Evolutionary conservation across 2,113 vertebrate species (phyloP), one percentile per base, ranked within the genome.

Genomic region (Oreochromis tanganicae): DNA sequence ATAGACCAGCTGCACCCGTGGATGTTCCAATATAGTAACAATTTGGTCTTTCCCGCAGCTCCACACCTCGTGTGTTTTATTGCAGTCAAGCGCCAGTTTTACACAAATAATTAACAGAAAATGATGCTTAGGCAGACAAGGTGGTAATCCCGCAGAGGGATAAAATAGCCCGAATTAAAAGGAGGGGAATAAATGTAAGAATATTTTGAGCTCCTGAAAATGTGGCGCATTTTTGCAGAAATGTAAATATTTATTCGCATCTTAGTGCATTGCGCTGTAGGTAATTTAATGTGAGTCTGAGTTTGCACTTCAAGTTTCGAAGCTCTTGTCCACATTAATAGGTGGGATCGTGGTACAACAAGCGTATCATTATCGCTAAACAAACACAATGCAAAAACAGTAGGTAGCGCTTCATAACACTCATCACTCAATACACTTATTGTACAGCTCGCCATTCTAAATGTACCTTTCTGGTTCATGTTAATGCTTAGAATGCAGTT

Each of bases 1-100:
- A 96, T 96, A 96, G 95, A 61, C 12, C 90, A 21, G 91, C 93
- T 85, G 92, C 93, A 90, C 90, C 90, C 90, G 88, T 91, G 91
- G 88, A 93, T 90, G 81, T 32, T 95, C 91, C 89, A 89, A 92
- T 93, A 92, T 92, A 94, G 92, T 87, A 92, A 94, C 87, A 90
- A 91, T 93, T 87, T 86, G 90, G 90, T 92, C 87, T 95, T 93
- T 94, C 90, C 88, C 81, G 78, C 89, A 55, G 90, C 71, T 87
- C 55, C 78, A 43, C 89, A 66, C 83, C 83, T 71, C 86, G 32
- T 55, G n/a, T 29, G 4, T 88, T 86, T 84, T 59, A 78, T 43
- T 81, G 82, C 84, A 54, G 57, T 80, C 61, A 86, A 86, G 54
- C 27, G 48, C 19, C 59, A 24, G 16, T 63, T 68, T 13, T 85